These are phyloP conservation scores for Chloroclystis v-ata DNA, from an alignment of 2,888 invertebrate species.

Conservation along the genomic window DNA sequence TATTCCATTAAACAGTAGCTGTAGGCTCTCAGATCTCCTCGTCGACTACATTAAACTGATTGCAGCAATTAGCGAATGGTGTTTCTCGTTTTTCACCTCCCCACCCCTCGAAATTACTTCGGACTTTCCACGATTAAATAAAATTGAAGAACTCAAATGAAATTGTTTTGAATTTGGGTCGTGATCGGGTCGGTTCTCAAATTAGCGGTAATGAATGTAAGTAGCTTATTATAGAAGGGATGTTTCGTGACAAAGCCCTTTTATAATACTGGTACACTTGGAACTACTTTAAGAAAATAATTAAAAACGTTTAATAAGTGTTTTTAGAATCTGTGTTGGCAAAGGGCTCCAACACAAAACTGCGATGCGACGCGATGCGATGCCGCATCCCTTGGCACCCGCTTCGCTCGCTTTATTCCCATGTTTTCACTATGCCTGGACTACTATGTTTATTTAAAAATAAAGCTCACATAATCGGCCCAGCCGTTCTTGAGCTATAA, in stretches of 20 bases:
- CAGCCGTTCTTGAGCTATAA: no score
- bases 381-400: no score
- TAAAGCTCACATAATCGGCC: no score
- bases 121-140: conserved; percentile 66
- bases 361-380: no score
- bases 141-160: conserved; percentile 68
- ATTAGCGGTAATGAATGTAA: conserved; percentile 60
- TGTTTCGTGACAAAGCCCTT: background rate
- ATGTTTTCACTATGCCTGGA: no score
- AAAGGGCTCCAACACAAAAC: no score
- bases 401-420: no score
- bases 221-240: conserved; percentile 49
- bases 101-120: conserved; percentile 66
- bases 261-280: background rate
- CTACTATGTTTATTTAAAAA: no score
- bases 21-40: conserved; percentile 46
- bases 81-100: conserved; percentile 71
- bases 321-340: no score
- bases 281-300: no score
- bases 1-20: conserved; percentile 8
- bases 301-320: no score
- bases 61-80: conserved; percentile 76
- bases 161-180: conserved; percentile 67
- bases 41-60: conserved; percentile 77
- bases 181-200: conserved; percentile 57